Evolutionary conservation across 2,113 vertebrate species (phyloP), one percentile per base, ranked within the genome.

Genomic region (Sciurus niger): DNA sequence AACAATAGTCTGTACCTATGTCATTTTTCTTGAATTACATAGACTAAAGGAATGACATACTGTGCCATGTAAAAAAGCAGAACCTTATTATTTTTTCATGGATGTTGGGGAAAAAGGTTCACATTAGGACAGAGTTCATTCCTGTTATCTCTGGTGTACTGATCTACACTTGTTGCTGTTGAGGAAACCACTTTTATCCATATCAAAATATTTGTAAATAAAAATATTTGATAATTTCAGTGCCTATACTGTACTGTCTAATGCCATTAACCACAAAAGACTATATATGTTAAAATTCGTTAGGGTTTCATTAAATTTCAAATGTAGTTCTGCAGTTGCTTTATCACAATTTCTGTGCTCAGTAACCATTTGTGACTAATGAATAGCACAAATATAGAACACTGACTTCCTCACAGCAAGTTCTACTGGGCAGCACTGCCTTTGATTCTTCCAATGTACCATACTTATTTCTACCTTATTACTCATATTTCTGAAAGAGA

Each of bases 201-300:
- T 96, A 46, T 92, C 32, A 63, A 73, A 84, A 8, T 92, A 80
- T 63, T 92, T 94, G 11, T 80, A 72, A 86, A 86, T 74, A 60
- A 95, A 96, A 89, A 83, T 63, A 46, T 25, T 92, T 48, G 77
- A 24, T 89, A 53, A 90, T 92, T 63, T 92, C 34, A 95, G 14
- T 95, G 84, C 14, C 1, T 84, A 65, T 22, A 40, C 30, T 68
- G 28, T 67, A 48, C 43, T 90, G 0, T 67, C 84, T 8, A 89
- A 22, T 67, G 11, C 4, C 48, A 93, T 4, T 68, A 58, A 30
- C 40, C 12, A 96, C 32, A 84, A 92, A 37, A 37, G 24, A 77
- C 70, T 53, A 24, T 78, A 28, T 67, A 92, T 93, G 82, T 83
- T 70, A 80, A 93, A 67, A 77, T 65, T 55, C 77, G 43, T 58